A percentile compares a stretch with the other conserved stretches of the same genome.
Evolutionary conservation across 2,888 invertebrate genomes (phyloP).

Genomic region (Nomada hirtipes): DNA sequence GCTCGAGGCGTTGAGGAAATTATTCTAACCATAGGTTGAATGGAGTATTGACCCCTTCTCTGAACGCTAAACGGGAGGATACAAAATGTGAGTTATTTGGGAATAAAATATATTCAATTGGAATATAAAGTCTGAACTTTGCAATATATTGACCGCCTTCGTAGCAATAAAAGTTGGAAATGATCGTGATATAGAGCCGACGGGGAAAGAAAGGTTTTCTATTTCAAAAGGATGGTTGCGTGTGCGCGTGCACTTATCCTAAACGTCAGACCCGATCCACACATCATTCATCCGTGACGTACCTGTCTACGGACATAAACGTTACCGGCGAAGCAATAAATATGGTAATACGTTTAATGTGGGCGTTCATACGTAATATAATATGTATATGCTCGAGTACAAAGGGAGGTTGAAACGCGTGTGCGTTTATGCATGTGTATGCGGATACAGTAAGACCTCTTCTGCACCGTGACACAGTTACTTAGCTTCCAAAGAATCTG

Average conservation of each 20-base stretch:
- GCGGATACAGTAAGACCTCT: not conserved
- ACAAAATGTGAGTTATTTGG: too few relatives aligned
- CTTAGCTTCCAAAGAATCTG: constrained; percentile 1
- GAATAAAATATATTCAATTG: too few relatives aligned
- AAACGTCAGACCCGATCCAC: constrained; percentile 62
- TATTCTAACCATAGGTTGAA: too few relatives aligned
- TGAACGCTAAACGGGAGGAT: too few relatives aligned
- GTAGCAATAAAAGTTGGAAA: not conserved
- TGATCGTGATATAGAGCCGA: not conserved
- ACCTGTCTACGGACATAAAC: constrained; percentile 56
- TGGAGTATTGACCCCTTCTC: too few relatives aligned
- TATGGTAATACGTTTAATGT: constrained; percentile 71
- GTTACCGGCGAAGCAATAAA: constrained; percentile 69
- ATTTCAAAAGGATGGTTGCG: constrained; percentile 35
- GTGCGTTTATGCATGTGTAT: not conserved
- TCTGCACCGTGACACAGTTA: constrained; percentile 28
- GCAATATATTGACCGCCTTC: not conserved
- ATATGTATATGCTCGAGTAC: constrained; percentile 10
- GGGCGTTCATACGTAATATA: constrained; percentile 62
- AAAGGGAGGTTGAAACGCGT: not conserved
- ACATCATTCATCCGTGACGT: constrained; percentile 66
- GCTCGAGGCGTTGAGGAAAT: too few relatives aligned
- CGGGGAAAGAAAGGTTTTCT: constrained; percentile 5
- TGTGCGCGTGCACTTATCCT: constrained; percentile 53
- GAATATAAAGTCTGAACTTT: too few relatives aligned